phyloP scores from a whole-genome alignment of 2,113 vertebrate genomes.

The Rattus norvegicus region DNA sequence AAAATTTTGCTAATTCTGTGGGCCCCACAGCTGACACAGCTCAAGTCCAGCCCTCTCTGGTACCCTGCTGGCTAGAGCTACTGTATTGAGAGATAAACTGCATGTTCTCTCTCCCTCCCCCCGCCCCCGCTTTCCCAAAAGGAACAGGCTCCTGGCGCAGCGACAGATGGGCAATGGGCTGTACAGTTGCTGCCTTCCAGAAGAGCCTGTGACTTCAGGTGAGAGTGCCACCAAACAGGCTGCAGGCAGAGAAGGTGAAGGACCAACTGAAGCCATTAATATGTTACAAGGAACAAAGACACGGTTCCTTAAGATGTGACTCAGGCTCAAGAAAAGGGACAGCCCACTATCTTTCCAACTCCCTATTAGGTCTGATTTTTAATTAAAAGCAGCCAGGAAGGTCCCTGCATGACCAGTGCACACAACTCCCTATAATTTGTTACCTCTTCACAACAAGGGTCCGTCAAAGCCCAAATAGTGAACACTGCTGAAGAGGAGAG shows the following conservation, averaged over 20 bases:
- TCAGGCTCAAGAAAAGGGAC: not conserved
- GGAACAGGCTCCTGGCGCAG: constrained; percentile 14
- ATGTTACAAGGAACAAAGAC: constrained; percentile 59
- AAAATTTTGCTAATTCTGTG: not conserved
- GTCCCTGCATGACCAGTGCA: not conserved
- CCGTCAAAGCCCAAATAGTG: constrained; percentile 59
- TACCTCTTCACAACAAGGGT: not conserved
- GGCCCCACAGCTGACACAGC: not conserved
- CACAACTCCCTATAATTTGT: not conserved
- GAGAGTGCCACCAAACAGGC: constrained; percentile 55
- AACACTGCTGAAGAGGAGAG: not conserved
- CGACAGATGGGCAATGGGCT: constrained; percentile 67
- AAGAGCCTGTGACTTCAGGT: constrained; percentile 58
- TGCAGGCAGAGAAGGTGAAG: constrained; percentile 25
- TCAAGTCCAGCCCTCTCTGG: not conserved
- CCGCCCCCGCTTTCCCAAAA: not conserved
- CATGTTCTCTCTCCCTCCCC: not conserved
- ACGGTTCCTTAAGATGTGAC: constrained; percentile 29
- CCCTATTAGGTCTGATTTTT: not conserved
- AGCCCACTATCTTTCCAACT: not conserved
- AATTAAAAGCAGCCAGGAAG: not conserved
- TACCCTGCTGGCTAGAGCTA: constrained; percentile 51
- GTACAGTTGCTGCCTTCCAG: constrained; percentile 26
- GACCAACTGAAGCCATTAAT: constrained; percentile 76
- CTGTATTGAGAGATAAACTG: constrained; percentile 34